Evolutionary conservation across 2,888 invertebrate genomes (phyloP).

Genomic region (Drosophila paranaensis): DNA sequence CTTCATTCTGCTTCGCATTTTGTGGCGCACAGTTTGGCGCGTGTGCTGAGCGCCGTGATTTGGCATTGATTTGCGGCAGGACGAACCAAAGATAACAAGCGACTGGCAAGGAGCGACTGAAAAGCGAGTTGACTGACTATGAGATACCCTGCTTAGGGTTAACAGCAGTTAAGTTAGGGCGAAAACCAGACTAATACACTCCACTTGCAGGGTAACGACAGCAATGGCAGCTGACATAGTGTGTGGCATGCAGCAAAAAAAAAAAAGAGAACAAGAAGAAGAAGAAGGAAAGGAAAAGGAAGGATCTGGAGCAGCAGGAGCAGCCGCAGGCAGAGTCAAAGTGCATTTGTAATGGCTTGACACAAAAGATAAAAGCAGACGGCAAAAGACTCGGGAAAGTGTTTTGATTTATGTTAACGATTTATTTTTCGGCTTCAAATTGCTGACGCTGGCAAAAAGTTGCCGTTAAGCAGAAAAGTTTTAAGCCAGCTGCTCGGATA

Average conservation of each 20-base stretch:
- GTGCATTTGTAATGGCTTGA: conserved; percentile 67
- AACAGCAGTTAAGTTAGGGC: background rate
- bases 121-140: background rate
- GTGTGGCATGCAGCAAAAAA: conserved; percentile 36
- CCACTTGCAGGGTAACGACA: background rate
- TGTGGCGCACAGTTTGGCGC: conserved; percentile 36
- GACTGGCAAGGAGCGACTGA: conserved; percentile 5
- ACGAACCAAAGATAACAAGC: conserved; percentile 39
- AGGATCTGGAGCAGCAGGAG: background rate
- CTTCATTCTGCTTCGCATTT: conserved; percentile 9
- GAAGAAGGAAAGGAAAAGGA: background rate
- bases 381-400: conserved; percentile 45
- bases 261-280: background rate
- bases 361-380: conserved; percentile 50
- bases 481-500: conserved; percentile 30
- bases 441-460: conserved; percentile 36
- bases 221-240: conserved; percentile 35
- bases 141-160: background rate
- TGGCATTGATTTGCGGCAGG: conserved; percentile 45
- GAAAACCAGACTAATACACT: too few relatives aligned
- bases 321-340: conserved; percentile 43
- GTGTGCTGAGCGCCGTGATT: conserved; percentile 27
- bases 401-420: conserved; percentile 66
- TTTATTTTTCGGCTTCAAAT: conserved; percentile 41
- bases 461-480: conserved; percentile 23